Conservation (phyloP, 2,113 vertebrate genomes). For the Caretta caretta region DNA sequence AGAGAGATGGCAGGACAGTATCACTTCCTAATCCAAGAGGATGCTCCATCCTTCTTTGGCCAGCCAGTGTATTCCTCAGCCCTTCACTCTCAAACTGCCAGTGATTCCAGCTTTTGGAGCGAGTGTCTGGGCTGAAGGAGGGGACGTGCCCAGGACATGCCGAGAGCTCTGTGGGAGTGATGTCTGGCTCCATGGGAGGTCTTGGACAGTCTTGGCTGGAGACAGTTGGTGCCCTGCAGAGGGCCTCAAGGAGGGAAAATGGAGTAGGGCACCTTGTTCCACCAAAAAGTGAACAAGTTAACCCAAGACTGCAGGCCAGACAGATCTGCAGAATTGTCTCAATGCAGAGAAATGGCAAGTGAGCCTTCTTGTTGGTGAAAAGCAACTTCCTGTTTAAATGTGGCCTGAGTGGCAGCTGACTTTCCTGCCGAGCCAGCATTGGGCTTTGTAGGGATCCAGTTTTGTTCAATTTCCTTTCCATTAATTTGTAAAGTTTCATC, state of each 20-base stretch:
- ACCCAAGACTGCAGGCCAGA: background rate
- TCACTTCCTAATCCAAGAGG: background rate
- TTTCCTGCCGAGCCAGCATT: background rate
- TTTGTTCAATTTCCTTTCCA: background rate
- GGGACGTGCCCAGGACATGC: background rate
- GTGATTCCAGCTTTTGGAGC: accelerated
- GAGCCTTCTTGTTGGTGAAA: background rate
- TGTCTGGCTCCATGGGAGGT: background rate
- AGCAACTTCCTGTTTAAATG: background rate
- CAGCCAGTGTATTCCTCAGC: accelerated
- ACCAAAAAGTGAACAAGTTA: background rate
- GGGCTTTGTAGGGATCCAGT: background rate
- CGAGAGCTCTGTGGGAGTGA: too few species aligned
- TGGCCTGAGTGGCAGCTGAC: background rate
- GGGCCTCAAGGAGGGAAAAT: too few species aligned
- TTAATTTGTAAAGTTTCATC: background rate
- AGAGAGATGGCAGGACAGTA: background rate
- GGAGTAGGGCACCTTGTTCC: background rate
- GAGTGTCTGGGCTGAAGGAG: accelerated
- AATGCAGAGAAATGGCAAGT: background rate
- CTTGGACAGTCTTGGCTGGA: too few species aligned
- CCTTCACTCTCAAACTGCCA: background rate
- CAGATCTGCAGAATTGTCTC: background rate
- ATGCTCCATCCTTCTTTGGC: background rate
- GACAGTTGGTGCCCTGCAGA: background rate